These are phyloP conservation scores for Phocoena sinus DNA, from an alignment of 2,113 vertebrate species.

Conservation along the genomic window DNA sequence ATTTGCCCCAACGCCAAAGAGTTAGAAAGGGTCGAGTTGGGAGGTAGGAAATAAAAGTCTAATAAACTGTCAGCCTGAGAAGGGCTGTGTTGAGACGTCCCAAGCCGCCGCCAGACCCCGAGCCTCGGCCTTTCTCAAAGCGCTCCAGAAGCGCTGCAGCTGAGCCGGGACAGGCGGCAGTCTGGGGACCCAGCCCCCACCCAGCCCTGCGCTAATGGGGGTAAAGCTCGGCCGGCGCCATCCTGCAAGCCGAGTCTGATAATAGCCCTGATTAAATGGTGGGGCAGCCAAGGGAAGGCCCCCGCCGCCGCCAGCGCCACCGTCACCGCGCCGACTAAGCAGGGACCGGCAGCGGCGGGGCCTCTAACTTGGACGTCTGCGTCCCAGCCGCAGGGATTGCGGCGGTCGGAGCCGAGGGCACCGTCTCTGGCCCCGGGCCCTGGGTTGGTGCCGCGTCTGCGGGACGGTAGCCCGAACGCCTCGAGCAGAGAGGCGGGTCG, in stretches of 20 bases:
- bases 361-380: not conserved
- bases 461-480: not conserved
- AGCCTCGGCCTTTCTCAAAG: not conserved
- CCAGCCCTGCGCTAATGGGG: conserved; percentile 61
- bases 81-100: not conserved
- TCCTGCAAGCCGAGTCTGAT: conserved; percentile 69
- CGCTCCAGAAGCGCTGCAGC: not conserved
- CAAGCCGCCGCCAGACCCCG: not conserved
- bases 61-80: not conserved
- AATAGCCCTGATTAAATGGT: conserved; percentile 66
- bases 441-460: not conserved
- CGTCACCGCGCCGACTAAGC: not conserved
- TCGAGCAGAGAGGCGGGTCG: too few relatives aligned
- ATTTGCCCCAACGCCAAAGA: not conserved
- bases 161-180: not conserved
- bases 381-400: not conserved
- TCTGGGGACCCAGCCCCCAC: conserved; percentile 52
- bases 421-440: not conserved
- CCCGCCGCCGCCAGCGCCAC: conserved; percentile 39
- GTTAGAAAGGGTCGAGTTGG: not conserved
- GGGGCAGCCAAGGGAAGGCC: not conserved
- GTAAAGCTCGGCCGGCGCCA: conserved; percentile 75
- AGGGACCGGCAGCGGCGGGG: not conserved
- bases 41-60: not conserved
- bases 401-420: not conserved